These are phyloP conservation scores for Cryptoleucopteryx plumbea DNA, from an alignment of 2,113 vertebrate genomes.

Conservation along the genomic window DNA sequence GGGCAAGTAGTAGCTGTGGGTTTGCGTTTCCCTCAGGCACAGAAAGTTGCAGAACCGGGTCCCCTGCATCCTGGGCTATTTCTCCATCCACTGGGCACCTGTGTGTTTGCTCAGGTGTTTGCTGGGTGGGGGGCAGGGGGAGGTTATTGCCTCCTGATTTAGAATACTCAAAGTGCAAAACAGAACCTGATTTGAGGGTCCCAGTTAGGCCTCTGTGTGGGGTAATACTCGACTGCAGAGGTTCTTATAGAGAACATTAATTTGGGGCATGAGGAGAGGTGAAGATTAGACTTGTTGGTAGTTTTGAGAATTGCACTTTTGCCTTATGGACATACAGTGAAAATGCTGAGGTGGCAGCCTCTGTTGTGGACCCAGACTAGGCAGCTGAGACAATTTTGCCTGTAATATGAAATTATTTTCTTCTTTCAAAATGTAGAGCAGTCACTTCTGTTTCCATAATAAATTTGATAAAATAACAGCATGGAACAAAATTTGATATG, in stretches of 20 bases:
- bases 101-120: background rate
- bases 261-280: background rate
- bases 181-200: background rate
- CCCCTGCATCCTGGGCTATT: rapidly evolving
- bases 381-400: background rate
- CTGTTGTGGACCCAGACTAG: background rate
- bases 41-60: background rate
- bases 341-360: background rate
- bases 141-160: background rate
- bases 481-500: background rate
- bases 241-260: background rate
- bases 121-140: no score
- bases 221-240: background rate
- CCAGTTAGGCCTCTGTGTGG: background rate
- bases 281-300: background rate
- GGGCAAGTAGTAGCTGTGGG: background rate
- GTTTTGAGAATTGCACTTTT: background rate
- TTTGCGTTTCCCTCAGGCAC: background rate
- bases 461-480: background rate
- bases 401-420: background rate
- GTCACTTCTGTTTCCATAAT: background rate
- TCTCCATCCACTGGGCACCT: background rate
- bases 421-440: background rate
- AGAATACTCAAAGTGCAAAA: background rate
- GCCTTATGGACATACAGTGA: background rate